These are phyloP conservation scores for Macrotrachela quadricornifera DNA, from an alignment of 1,140 invertebrate species.

Conservation along the genomic window DNA sequence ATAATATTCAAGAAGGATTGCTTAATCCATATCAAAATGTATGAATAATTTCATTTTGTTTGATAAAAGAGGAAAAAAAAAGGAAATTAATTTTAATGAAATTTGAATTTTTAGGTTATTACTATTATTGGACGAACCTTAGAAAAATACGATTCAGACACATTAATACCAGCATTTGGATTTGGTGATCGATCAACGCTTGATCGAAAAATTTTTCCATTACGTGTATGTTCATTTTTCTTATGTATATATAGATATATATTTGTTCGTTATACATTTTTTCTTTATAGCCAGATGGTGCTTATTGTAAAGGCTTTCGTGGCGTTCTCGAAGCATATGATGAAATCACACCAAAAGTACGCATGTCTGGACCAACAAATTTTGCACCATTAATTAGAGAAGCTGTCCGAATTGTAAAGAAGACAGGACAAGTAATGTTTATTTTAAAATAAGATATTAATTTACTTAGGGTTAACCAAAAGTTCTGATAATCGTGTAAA, in stretches of 20 bases:
- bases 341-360: slow-evolving; percentile 19
- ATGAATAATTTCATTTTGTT: too few species aligned
- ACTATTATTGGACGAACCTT: slow-evolving; percentile 32
- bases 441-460: slow-evolving; percentile 14
- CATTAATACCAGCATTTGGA: slow-evolving; percentile 33
- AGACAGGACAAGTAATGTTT: slow-evolving; percentile 14
- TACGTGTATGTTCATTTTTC: slow-evolving; percentile 17
- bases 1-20: slow-evolving; percentile 1
- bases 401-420: slow-evolving; percentile 31
- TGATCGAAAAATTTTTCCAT: slow-evolving; percentile 29
- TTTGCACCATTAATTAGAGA: slow-evolving; percentile 34
- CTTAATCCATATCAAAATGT: slow-evolving; percentile 8
- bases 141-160: slow-evolving; percentile 30
- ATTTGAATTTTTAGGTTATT: slow-evolving; percentile 26
- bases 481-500: too few species aligned
- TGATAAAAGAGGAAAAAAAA: too few species aligned
- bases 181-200: slow-evolving; percentile 32
- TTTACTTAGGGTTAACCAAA: too few species aligned
- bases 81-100: too few species aligned
- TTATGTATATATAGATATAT: background rate
- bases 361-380: slow-evolving; percentile 28
- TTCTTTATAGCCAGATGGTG: slow-evolving; percentile 8
- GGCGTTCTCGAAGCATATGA: slow-evolving; percentile 26
- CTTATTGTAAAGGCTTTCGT: slow-evolving; percentile 26
- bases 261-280: background rate